A percentile compares a stretch with the other conserved stretches of the same genome.
phyloP scores from a whole-genome alignment of 2,888 invertebrate genomes.

The Acholoe squamosa region DNA sequence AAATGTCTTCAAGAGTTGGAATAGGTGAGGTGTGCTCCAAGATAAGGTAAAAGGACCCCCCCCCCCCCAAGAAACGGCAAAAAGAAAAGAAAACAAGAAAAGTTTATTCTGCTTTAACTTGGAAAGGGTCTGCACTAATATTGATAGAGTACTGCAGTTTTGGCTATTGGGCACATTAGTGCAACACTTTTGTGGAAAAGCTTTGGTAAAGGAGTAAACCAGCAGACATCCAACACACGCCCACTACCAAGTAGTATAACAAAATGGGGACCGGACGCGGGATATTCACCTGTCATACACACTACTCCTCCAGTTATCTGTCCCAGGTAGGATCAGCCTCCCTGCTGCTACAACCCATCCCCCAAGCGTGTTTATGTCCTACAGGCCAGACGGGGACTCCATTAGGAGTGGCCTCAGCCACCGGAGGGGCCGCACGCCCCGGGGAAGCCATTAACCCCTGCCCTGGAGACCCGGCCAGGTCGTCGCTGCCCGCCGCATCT shows the following conservation, averaged over 20 bases:
- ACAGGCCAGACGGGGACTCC: slow-evolving; percentile 47
- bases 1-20: too few species aligned
- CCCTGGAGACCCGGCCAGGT: slow-evolving; percentile 25
- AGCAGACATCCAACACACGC: too few species aligned
- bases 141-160: too few species aligned
- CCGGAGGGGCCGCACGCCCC: slow-evolving; percentile 17
- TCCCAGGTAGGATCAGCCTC: slow-evolving; percentile 5
- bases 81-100: not conserved
- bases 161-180: too few species aligned
- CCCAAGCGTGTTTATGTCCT: slow-evolving; percentile 49
- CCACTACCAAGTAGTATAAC: not conserved
- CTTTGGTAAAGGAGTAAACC: too few species aligned
- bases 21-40: too few species aligned
- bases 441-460: slow-evolving; percentile 51
- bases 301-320: not conserved
- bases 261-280: not conserved
- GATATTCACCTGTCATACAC: not conserved
- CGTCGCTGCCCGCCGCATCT: not conserved
- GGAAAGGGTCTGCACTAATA: too few species aligned
- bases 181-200: too few species aligned
- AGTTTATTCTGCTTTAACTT: not conserved
- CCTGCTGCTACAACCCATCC: not conserved
- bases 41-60: too few species aligned
- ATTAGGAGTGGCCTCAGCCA: slow-evolving; percentile 47
- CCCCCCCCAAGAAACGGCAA: not conserved